Evolutionary conservation across 2,797 vertebrate genomes (phyloP).

Genomic region (Poecile montanus): DNA sequence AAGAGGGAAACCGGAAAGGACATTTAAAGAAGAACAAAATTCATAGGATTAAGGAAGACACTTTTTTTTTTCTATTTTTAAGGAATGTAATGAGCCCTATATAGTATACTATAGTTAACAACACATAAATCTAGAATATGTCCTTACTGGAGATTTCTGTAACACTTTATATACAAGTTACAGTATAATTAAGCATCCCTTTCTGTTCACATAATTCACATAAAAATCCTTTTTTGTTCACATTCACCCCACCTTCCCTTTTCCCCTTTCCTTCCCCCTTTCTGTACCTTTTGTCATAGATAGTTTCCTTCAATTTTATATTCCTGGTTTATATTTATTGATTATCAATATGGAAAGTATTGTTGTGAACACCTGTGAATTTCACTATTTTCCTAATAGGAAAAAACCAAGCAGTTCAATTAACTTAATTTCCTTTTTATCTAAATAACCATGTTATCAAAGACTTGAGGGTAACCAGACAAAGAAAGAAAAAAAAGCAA

Average conservation of each 20-base stretch:
- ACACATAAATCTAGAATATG: background rate
- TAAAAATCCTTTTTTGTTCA: background rate
- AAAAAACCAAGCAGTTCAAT: background rate
- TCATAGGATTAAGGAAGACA: background rate
- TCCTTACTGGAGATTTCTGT: background rate
- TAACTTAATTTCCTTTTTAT: background rate
- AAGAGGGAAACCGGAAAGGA: background rate
- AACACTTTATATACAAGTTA: background rate
- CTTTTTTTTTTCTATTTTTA: background rate
- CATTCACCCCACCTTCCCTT: background rate
- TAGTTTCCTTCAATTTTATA: background rate
- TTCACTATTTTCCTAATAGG: background rate
- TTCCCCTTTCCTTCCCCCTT: background rate
- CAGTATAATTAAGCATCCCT: background rate
- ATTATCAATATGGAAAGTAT: background rate
- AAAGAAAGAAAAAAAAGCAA: background rate
- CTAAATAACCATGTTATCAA: background rate
- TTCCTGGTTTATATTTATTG: background rate
- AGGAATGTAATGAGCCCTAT: background rate
- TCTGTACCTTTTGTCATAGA: background rate
- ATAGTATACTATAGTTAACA: background rate
- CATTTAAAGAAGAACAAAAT: background rate
- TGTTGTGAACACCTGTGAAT: background rate
- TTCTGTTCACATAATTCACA: background rate
- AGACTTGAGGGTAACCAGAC: background rate